Evolutionary conservation across 1,140 invertebrate species (phyloP), one percentile per base, ranked within the genome.

Genomic region (Drosophila nannoptera): DNA sequence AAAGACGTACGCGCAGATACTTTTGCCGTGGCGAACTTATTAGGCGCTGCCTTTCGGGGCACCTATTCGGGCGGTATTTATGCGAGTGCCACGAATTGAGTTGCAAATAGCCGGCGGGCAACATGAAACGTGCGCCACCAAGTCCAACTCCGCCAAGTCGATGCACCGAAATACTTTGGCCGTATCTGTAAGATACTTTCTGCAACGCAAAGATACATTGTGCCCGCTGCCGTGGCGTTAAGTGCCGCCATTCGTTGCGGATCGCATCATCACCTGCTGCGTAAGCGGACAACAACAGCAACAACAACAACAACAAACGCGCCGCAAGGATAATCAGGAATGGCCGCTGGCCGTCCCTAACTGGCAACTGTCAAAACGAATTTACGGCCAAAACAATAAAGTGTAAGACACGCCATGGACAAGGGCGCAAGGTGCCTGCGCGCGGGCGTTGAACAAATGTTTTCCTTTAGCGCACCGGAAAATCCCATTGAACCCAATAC

Each of bases 311-410:
- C 50, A 65, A 80, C 80, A 84, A 84, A 86, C 58, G 67, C 73
- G 77, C 81, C 82, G 81, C 81, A 87, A 81, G 81, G 81, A 80
- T 77, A 86, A 86, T 72, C 77, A 72, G 64, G 61, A 86, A 67
- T 64, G 81, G 22, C 59, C 72, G 31, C 61, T 63, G 72, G 53
- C 7, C 16, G 53, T 58, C 22, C 16, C 50, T 69, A 48, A 80
- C 40, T 50, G 48, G 52, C 70, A 74, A 71, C 73, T 86, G 81
- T 86, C 81, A 75, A 86, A 86, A 81, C 74, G 63, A 52, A 74
- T 56, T 72, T 74, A 43, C 55, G 16, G 42, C 7, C 58, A 66
- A 76, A 22, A 69, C 75, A 75, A 76, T 62, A 56, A 68, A 62
- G 50, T 62, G 64, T 68, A 56, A 68, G 68, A 62, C 67, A 48